These are phyloP conservation scores for Conopomorpha cramerella DNA, from an alignment of 1,140 invertebrate genomes.

Conservation along the genomic window DNA sequence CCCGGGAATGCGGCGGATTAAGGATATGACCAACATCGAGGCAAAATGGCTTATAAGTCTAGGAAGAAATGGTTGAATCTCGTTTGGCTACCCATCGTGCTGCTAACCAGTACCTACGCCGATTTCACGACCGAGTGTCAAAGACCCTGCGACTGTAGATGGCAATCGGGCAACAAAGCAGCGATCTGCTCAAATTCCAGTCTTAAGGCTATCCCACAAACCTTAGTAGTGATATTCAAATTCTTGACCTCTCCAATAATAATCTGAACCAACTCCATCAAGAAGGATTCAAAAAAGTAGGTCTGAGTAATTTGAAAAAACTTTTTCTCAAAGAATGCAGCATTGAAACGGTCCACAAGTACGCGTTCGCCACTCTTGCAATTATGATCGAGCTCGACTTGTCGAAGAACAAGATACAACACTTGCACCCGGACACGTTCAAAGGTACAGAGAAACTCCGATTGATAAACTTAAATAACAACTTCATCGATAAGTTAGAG, in stretches of 20 bases:
- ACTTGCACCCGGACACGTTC: conserved; percentile 75
- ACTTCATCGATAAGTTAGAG: conserved; percentile 71
- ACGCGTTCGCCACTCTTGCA: conserved; percentile 75
- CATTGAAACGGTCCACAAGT: conserved; percentile 69
- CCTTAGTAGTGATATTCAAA: conserved; percentile 76
- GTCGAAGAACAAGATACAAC: conserved; percentile 74
- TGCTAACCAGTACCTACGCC: conserved; percentile 25
- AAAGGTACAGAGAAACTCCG: conserved; percentile 70
- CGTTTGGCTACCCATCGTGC: conserved; percentile 18
- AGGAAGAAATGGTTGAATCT: conserved; percentile 49
- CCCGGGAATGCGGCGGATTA: conserved; percentile 37
- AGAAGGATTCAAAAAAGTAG: conserved; percentile 69
- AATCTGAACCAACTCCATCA: conserved; percentile 35
- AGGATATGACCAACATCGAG: conserved; percentile 38
- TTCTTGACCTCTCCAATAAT: conserved; percentile 71
- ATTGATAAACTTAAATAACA: conserved; percentile 73
- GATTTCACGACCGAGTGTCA: conserved; percentile 56
- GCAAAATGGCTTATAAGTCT: conserved; percentile 51
- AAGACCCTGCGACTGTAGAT: conserved; percentile 74
- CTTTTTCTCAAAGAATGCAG: conserved; percentile 74
- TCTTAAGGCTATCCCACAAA: conserved; percentile 70
- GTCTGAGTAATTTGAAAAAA: conserved; percentile 81
- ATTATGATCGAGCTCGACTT: conserved; percentile 87
- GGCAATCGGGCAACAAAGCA: conserved; percentile 80
- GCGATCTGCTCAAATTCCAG: conserved; percentile 76